Conservation (phyloP, 1,140 invertebrate genomes). For the Magallana gigas region DNA sequence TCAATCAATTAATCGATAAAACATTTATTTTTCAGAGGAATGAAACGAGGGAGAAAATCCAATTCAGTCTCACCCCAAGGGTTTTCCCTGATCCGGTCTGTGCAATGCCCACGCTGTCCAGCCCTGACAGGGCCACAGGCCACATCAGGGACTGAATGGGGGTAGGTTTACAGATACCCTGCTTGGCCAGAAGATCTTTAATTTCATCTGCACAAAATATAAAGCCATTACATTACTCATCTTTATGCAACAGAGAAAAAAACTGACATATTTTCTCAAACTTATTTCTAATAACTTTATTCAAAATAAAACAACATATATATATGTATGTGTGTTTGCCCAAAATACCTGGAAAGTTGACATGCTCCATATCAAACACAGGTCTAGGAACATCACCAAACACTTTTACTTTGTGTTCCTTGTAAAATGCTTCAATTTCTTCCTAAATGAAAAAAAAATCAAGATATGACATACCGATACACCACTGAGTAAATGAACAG, state of each 20-base stretch:
- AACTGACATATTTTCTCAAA: no score
- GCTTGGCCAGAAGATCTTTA: constrained; percentile 68
- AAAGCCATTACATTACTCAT: no score
- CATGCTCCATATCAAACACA: constrained; percentile 22
- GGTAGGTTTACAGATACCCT: constrained; percentile 88
- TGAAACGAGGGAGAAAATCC: neutral
- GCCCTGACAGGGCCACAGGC: constrained; percentile 94
- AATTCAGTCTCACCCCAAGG: constrained; percentile 69
- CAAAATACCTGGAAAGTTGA: constrained; percentile 23
- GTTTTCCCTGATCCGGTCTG: constrained; percentile 81
- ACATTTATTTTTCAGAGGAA: no score
- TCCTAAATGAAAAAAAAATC: neutral
- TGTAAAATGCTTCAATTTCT: neutral
- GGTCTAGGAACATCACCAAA: neutral
- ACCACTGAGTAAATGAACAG: no score
- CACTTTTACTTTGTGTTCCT: neutral
- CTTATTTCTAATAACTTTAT: no score
- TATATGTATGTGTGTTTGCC: no score
- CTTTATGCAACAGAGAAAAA: no score
- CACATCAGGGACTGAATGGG: constrained; percentile 84
- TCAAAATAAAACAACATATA: no score
- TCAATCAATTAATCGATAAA: no score
- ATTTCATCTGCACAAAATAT: constrained; percentile 74
- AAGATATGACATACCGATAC: no score
- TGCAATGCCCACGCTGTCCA: constrained; percentile 86